phyloP scores from a whole-genome alignment of 2,888 invertebrate genomes.

The Germaria angustata region DNA sequence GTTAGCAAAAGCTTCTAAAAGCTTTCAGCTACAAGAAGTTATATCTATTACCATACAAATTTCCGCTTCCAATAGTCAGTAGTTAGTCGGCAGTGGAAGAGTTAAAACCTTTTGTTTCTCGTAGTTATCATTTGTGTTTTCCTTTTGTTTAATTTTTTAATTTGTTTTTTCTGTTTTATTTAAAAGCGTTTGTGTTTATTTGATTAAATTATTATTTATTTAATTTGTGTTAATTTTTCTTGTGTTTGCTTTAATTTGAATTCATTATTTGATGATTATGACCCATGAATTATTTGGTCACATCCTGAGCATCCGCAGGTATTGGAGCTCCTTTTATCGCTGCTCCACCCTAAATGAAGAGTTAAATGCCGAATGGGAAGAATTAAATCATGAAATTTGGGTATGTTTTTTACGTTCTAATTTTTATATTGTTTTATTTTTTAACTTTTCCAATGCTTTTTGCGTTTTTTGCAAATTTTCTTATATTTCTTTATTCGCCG shows the following conservation, averaged over 20 bases:
- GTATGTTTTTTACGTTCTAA: conserved; percentile 71
- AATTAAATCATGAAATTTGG: conserved; percentile 76
- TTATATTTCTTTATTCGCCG: neutral
- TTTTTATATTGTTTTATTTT: conserved; percentile 1
- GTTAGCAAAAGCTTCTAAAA: neutral
- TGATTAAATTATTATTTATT: neutral
- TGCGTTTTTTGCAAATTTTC: neutral
- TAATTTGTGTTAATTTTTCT: conserved; percentile 15
- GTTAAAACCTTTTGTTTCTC: conserved; percentile 37
- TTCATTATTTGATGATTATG: conserved; percentile 5
- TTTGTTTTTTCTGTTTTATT: conserved; percentile 56
- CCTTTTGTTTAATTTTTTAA: conserved; percentile 9
- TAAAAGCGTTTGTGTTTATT: conserved; percentile 6
- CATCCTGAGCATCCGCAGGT: conserved; percentile 68
- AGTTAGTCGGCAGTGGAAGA: neutral
- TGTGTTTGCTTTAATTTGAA: conserved; percentile 16
- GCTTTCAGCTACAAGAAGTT: neutral
- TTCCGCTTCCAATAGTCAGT: conserved; percentile 15
- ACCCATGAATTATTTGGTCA: conserved; percentile 57
- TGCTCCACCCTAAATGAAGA: conserved; percentile 73
- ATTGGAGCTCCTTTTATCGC: conserved; percentile 74
- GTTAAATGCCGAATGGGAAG: conserved; percentile 76
- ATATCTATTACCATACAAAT: neutral
- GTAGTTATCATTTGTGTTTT: conserved; percentile 17
- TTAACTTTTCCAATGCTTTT: neutral